phyloP scores from a whole-genome alignment of 2,888 invertebrate species.

The Hedychridium roseum region DNA sequence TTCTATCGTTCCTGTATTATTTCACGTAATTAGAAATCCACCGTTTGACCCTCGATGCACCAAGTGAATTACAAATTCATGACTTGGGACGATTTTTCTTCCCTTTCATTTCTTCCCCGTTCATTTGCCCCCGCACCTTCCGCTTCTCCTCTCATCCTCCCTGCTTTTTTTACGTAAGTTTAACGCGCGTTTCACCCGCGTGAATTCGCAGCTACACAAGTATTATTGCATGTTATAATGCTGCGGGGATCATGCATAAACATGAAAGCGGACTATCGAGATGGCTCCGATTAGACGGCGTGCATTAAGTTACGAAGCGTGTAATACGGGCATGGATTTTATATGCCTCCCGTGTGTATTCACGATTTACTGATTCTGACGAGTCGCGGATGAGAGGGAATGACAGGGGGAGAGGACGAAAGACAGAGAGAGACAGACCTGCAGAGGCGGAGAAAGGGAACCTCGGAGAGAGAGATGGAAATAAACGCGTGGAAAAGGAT shows the following conservation, averaged over 20 bases:
- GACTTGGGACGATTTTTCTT: background rate
- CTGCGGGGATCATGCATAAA: constrained; percentile 13
- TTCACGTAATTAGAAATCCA: too few species aligned
- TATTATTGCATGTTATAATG: background rate
- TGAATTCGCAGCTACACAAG: background rate
- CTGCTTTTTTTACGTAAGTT: constrained; percentile 9
- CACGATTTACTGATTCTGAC: constrained; percentile 30
- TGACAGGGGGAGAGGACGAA: too few species aligned
- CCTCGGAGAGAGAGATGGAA: too few species aligned
- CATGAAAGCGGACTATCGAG: constrained; percentile 16
- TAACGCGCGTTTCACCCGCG: constrained; percentile 9
- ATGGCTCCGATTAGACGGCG: background rate
- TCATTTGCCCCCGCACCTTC: background rate
- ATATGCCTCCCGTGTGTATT: constrained; percentile 4
- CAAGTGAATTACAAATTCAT: background rate
- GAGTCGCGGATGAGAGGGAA: constrained; percentile 12
- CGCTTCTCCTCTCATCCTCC: background rate
- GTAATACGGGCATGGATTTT: constrained; percentile 17
- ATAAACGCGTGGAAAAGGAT: too few species aligned
- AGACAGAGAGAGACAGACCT: too few species aligned
- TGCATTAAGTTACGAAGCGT: constrained; percentile 2
- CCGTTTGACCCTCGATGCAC: too few species aligned
- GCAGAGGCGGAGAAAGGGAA: too few species aligned
- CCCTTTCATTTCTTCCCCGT: background rate
- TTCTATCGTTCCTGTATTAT: too few species aligned